A percentile compares a stretch with the other conserved stretches of the same genome.
Conservation (phyloP, 2,113 vertebrate genomes). For the Microcebus tavaratra region DNA sequence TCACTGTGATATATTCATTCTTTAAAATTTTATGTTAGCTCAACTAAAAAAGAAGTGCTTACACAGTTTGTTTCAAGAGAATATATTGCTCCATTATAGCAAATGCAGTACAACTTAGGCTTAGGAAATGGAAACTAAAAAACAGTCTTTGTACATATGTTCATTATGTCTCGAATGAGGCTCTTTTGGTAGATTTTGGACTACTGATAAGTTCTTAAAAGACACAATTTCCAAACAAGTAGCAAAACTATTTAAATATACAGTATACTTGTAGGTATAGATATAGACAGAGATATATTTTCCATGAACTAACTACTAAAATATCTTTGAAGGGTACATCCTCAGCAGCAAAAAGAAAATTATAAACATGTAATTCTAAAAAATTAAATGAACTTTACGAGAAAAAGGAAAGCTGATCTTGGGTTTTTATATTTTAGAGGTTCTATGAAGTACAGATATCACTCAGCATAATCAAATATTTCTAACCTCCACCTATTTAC, state of each 20-base stretch:
- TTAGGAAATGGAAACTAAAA: conserved; percentile 72
- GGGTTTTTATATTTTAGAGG: not conserved
- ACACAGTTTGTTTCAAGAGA: conserved; percentile 80
- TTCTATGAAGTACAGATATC: not conserved
- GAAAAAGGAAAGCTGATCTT: not conserved
- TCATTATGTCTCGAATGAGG: conserved; percentile 25
- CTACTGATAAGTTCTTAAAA: conserved; percentile 34
- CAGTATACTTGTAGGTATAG: not conserved
- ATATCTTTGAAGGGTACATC: not conserved
- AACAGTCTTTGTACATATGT: not conserved
- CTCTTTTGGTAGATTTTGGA: conserved; percentile 10
- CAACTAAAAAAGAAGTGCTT: conserved; percentile 78
- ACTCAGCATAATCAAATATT: not conserved
- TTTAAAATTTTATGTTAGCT: conserved; percentile 83
- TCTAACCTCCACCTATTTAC: not conserved
- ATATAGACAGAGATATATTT: not conserved
- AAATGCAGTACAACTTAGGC: conserved; percentile 67
- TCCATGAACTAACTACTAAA: not conserved
- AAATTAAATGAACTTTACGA: not conserved
- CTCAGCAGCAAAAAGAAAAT: conserved; percentile 16
- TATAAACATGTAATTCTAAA: not conserved
- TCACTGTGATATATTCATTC: conserved; percentile 82
- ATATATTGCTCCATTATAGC: conserved; percentile 76
- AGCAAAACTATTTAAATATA: not conserved
- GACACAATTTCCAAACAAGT: not conserved